Evolutionary conservation across 1,140 invertebrate species (phyloP).

Genomic region (Nasonia giraulti): DNA sequence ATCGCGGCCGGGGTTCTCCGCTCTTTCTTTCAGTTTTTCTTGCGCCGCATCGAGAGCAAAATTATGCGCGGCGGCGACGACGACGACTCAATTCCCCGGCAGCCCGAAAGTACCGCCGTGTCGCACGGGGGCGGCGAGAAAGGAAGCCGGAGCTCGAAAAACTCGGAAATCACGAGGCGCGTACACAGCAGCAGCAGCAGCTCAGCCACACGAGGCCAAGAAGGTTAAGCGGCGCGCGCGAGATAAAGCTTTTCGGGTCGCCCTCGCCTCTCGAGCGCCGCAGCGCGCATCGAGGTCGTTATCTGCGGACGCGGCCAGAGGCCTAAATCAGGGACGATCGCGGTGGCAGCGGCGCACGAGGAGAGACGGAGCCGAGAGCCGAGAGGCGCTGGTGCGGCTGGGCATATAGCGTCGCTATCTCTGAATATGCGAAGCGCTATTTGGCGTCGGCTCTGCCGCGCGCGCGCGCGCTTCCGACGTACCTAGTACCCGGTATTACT

Average conservation of each 20-base stretch:
- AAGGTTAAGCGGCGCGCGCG: too few relatives aligned
- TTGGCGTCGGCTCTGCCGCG: too few relatives aligned
- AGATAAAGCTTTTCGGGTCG: constrained; percentile 70
- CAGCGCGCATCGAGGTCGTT: constrained; percentile 67
- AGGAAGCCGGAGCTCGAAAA: neutral
- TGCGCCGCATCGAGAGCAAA: too few relatives aligned
- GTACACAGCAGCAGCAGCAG: too few relatives aligned
- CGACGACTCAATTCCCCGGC: too few relatives aligned
- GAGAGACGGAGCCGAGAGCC: constrained; percentile 8
- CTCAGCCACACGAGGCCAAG: too few relatives aligned
- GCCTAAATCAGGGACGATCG: constrained; percentile 71
- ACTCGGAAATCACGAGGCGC: neutral
- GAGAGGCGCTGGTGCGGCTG: neutral
- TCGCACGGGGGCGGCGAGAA: too few relatives aligned
- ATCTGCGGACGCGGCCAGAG: constrained; percentile 68
- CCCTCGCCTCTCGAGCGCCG: constrained; percentile 55
- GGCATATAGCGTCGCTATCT: constrained; percentile 61
- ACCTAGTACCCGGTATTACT: constrained; percentile 70
- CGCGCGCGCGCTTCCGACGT: constrained; percentile 55
- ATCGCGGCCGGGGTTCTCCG: constrained; percentile 3
- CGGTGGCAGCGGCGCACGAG: constrained; percentile 30
- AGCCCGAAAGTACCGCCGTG: too few relatives aligned
- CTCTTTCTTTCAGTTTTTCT: too few relatives aligned
- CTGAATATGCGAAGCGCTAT: constrained; percentile 73
- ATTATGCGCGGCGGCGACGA: too few relatives aligned